Percentiles rank a stretch among this genome's conserved stretches.
Conservation (phyloP, 2,797 vertebrate genomes). For the Scarus forsteni region DNA sequence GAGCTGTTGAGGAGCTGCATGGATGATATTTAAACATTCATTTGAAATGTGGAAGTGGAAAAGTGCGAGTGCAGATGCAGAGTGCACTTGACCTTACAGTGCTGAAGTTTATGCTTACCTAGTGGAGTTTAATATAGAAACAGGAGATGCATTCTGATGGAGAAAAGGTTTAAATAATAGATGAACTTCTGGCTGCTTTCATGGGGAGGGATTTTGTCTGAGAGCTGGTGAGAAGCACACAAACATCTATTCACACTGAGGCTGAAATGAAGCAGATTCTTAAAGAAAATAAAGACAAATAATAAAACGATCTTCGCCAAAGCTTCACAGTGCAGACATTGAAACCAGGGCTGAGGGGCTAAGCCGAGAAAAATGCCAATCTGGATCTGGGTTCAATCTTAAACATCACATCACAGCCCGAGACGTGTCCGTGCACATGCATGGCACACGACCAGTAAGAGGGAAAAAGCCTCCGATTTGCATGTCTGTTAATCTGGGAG, state of each 20-base stretch:
- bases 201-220: constrained; percentile 72
- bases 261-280: constrained; percentile 17
- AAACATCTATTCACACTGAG: constrained; percentile 29
- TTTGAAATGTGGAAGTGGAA: constrained; percentile 17
- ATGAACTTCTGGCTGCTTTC: constrained; percentile 84
- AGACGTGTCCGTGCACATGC: constrained; percentile 33
- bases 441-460: constrained; percentile 39
- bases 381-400: constrained; percentile 50
- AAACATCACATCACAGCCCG: constrained; percentile 45
- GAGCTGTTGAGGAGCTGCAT: neutral
- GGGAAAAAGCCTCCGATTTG: constrained; percentile 53
- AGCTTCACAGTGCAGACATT: neutral
- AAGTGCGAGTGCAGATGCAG: constrained; percentile 6
- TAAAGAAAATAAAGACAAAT: constrained; percentile 3
- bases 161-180: constrained; percentile 86
- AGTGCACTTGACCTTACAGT: constrained; percentile 63
- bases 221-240: constrained; percentile 62
- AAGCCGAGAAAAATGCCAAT: constrained; percentile 55
- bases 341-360: constrained; percentile 32
- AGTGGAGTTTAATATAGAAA: constrained; percentile 84
- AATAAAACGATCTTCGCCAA: neutral
- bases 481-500: constrained; percentile 71
- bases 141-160: constrained; percentile 81
- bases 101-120: constrained; percentile 74
- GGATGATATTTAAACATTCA: neutral